Conservation (phyloP, 2,888 invertebrate genomes). For the Meloe dianella region DNA sequence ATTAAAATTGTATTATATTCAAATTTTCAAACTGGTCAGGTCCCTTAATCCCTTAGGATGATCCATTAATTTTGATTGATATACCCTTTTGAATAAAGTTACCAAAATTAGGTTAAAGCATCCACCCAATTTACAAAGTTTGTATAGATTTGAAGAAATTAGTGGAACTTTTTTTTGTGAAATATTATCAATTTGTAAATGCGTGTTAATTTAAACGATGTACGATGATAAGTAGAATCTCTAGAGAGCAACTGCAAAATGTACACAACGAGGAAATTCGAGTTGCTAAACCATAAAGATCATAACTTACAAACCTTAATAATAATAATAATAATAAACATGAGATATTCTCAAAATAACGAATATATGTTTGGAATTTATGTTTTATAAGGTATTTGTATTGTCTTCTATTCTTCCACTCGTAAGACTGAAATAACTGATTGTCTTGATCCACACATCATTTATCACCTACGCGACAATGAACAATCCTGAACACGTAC, state of each 20-base stretch:
- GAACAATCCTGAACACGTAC: not conserved
- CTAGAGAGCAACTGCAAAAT: not conserved
- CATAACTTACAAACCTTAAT: not conserved
- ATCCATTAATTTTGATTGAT: no score
- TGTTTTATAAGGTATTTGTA: not conserved
- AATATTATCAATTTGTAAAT: not conserved
- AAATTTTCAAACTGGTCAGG: no score
- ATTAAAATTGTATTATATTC: no score
- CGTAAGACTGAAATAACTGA: no score
- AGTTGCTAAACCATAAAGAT: not conserved
- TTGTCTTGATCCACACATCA: no score
- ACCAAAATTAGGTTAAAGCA: no score
- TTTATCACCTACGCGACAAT: not conserved
- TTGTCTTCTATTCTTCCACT: not conserved
- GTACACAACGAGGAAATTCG: not conserved
- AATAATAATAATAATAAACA: not conserved
- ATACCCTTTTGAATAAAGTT: no score
- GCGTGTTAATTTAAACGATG: not conserved
- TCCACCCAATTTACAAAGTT: no score
- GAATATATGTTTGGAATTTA: not conserved
- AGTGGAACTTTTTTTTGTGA: not conserved
- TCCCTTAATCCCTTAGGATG: no score
- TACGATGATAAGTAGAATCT: not conserved
- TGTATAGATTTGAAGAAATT: no score
- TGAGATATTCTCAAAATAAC: not conserved